Evolutionary conservation across 92 coral and sea anemone genomes (phyloP).

Genomic region (Siderastrea siderea): DNA sequence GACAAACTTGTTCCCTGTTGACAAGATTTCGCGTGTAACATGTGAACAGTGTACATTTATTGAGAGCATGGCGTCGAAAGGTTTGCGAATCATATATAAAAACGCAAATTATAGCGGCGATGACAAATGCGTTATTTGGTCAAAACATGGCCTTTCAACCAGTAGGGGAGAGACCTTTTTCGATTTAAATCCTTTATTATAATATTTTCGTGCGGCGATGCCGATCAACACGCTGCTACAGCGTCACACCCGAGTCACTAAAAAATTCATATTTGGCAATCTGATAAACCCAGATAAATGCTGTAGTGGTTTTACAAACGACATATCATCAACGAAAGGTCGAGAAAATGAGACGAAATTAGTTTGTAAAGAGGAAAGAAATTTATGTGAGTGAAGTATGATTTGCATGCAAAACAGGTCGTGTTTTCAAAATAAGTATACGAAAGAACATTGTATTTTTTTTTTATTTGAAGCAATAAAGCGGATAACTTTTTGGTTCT

Average conservation of each 20-base stretch:
- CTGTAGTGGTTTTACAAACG: slow-evolving; percentile 9
- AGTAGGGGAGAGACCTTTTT: slow-evolving; percentile 20
- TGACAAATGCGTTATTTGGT: neutral
- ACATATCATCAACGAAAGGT: slow-evolving; percentile 7
- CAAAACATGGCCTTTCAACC: neutral
- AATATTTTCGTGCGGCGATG: slow-evolving; percentile 18
- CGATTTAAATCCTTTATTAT: slow-evolving; percentile 27
- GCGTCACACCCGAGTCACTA: slow-evolving; percentile 39
- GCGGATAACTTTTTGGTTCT: neutral
- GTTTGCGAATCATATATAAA: neutral
- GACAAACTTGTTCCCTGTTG: neutral
- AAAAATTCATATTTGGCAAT: slow-evolving; percentile 37
- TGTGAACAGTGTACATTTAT: neutral
- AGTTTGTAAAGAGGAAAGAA: neutral
- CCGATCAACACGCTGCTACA: slow-evolving; percentile 16
- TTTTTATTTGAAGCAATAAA: neutral
- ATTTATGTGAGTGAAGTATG: neutral
- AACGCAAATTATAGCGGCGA: slow-evolving; percentile 5
- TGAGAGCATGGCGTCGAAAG: neutral
- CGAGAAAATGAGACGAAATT: slow-evolving; percentile 15
- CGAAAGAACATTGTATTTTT: neutral
- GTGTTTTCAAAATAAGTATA: neutral
- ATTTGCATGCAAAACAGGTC: neutral
- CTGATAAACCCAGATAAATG: neutral
- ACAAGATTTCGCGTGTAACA: neutral